These are phyloP conservation scores for Eutrigla gurnardus DNA, from an alignment of 2,797 vertebrate species.

Conservation along the genomic window DNA sequence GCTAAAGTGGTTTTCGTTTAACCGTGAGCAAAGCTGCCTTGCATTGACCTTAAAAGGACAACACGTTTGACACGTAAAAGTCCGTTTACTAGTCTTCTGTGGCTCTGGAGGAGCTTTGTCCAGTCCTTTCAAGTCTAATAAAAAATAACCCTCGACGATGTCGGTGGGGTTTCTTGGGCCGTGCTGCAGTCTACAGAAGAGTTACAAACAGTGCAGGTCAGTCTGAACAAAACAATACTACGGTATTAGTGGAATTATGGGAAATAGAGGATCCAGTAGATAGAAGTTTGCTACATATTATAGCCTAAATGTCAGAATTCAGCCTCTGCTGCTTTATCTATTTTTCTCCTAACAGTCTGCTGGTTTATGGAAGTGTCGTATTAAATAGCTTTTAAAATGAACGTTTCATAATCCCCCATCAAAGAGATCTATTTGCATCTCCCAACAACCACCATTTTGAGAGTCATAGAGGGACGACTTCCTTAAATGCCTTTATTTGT, in stretches of 20 bases:
- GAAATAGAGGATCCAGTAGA: neutral
- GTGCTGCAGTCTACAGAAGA: neutral
- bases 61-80: neutral
- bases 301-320: neutral
- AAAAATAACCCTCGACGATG: constrained; percentile 7
- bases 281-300: too few relatives aligned
- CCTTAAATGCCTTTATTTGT: constrained; percentile 18
- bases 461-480: neutral
- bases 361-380: neutral
- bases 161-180: neutral
- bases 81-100: neutral
- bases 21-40: neutral
- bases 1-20: constrained; percentile 26
- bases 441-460: constrained; percentile 6
- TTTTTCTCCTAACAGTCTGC: neutral
- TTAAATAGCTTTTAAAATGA: constrained; percentile 9
- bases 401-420: neutral
- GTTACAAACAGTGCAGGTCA: neutral
- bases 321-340: neutral
- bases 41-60: constrained; percentile 6
- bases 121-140: neutral
- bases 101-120: constrained; percentile 3
- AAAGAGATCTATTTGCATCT: neutral
- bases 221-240: neutral
- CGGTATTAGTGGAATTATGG: neutral